Evolutionary conservation across 2,113 vertebrate genomes (phyloP).

Genomic region (Platichthys flesus): DNA sequence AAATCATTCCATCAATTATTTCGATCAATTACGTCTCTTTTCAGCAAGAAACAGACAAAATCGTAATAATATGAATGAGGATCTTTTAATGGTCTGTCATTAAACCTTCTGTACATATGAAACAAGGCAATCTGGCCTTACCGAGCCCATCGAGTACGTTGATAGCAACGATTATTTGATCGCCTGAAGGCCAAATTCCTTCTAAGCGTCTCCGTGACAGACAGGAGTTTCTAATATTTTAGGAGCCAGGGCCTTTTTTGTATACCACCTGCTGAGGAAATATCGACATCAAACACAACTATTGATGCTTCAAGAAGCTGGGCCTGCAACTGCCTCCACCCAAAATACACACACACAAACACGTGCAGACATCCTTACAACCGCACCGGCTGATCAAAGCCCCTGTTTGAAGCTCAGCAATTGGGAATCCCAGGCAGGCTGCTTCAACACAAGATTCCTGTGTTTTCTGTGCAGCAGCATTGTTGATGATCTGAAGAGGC

Average conservation of each 20-base stretch:
- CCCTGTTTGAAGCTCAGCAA: conserved; percentile 40
- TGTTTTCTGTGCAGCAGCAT: conserved; percentile 26
- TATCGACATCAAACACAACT: conserved; percentile 77
- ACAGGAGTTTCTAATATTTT: conserved; percentile 60
- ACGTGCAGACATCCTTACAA: conserved; percentile 1
- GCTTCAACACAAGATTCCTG: conserved; percentile 42
- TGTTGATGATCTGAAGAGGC: not conserved
- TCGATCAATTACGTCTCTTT: not conserved
- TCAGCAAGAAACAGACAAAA: not conserved
- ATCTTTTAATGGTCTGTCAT: not conserved
- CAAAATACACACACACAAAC: conserved; percentile 6
- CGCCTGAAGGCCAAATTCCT: conserved; percentile 23
- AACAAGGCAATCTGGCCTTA: not conserved
- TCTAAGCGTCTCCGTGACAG: conserved; percentile 32
- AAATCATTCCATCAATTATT: too few species aligned
- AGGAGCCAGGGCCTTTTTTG: conserved; percentile 58
- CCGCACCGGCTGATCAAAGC: conserved; percentile 66
- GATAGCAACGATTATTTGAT: conserved; percentile 3
- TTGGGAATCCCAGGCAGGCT: conserved; percentile 39
- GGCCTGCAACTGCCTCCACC: conserved; percentile 22
- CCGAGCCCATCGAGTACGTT: not conserved
- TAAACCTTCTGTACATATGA: not conserved
- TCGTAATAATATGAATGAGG: not conserved
- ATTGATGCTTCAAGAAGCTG: conserved; percentile 47
- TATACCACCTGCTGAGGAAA: conserved; percentile 63